These are phyloP conservation scores for Oncorhynchus keta DNA, from an alignment of 2,113 vertebrate species.

Conservation along the genomic window DNA sequence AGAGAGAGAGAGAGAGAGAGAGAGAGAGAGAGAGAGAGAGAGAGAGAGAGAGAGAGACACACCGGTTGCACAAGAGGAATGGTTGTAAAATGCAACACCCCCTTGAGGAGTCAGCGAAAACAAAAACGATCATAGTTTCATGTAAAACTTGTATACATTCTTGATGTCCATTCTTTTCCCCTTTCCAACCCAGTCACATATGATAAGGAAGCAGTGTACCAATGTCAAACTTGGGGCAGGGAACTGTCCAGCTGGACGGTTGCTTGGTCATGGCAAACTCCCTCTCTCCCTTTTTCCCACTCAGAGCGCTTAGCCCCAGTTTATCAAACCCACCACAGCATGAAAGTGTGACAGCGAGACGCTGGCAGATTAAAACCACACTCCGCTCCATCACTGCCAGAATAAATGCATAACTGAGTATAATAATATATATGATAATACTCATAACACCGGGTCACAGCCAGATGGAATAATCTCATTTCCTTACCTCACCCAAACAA, in stretches of 20 bases:
- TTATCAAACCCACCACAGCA: slow-evolving; percentile 62
- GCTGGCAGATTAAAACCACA: slow-evolving; percentile 63
- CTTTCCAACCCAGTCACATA: slow-evolving; percentile 18
- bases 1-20: too few species aligned
- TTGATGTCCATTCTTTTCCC: slow-evolving; percentile 16
- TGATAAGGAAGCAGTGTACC: slow-evolving; percentile 23
- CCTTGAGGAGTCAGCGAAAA: neutral
- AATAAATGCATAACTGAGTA: slow-evolving; percentile 45
- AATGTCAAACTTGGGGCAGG: slow-evolving; percentile 57
- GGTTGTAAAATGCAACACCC: slow-evolving; percentile 4
- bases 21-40: too few species aligned
- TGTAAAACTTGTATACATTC: neutral
- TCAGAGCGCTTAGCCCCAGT: slow-evolving; percentile 48
- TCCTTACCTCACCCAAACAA: slow-evolving; percentile 12
- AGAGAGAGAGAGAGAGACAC: neutral
- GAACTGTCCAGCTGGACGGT: slow-evolving; percentile 58
- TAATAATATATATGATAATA: slow-evolving; percentile 64
- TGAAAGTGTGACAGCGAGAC: slow-evolving; percentile 55
- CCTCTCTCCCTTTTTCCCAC: slow-evolving; percentile 47
- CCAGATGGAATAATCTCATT: slow-evolving; percentile 56
- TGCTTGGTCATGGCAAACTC: slow-evolving; percentile 36
- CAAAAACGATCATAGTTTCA: neutral
- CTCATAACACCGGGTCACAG: slow-evolving; percentile 50
- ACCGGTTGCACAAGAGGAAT: slow-evolving; percentile 22
- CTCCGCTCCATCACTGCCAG: slow-evolving; percentile 45